Conservation (phyloP, 2,113 vertebrate genomes). For the Ciconia maguari region DNA sequence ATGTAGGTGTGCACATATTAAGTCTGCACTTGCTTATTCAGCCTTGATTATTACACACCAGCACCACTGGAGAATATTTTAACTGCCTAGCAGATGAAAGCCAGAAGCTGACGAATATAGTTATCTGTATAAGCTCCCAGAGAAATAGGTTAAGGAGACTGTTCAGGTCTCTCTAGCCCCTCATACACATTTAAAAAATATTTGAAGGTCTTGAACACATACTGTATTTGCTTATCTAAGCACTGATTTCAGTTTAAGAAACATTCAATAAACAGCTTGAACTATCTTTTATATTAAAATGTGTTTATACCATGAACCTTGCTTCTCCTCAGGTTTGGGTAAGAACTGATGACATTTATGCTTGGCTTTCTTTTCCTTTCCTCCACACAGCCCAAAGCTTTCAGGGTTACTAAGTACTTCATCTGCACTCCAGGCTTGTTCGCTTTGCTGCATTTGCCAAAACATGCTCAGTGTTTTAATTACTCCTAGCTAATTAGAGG, state of each 20-base stretch:
- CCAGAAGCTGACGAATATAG: background rate
- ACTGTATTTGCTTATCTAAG: background rate
- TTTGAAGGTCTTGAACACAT: background rate
- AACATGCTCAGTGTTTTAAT: slow-evolving; percentile 56
- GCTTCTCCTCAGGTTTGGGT: background rate
- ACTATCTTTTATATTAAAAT: background rate
- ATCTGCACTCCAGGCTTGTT: slow-evolving; percentile 35
- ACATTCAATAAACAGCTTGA: background rate
- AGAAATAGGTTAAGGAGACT: background rate
- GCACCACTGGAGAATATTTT: background rate
- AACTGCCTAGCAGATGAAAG: background rate
- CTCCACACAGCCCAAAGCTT: background rate
- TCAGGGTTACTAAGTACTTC: slow-evolving; percentile 27
- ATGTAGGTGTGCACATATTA: background rate
- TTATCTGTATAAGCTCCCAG: background rate
- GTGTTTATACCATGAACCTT: background rate
- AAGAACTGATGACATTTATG: background rate
- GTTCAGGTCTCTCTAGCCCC: background rate
- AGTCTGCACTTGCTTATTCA: background rate
- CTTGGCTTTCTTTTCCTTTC: background rate
- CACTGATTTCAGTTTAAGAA: background rate
- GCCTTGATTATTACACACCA: background rate
- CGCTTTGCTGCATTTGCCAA: slow-evolving; percentile 31
- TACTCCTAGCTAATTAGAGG: slow-evolving; percentile 32
- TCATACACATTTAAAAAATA: background rate